These are phyloP conservation scores for Perccottus glenii DNA, from an alignment of 2,113 vertebrate species.

Conservation along the genomic window DNA sequence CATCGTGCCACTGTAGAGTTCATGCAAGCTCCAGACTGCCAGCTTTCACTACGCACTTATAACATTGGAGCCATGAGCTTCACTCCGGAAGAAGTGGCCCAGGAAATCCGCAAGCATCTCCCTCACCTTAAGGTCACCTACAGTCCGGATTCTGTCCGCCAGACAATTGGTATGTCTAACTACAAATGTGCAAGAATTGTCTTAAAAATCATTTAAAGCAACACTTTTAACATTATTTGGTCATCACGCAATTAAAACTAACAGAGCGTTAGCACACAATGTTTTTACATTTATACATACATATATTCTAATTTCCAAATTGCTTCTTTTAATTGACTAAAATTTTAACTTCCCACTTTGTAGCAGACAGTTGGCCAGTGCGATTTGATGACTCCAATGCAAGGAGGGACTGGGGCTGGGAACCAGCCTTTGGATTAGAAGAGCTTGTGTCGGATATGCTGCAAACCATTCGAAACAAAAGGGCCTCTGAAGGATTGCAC, in stretches of 20 bases:
- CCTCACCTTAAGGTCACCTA: constrained; percentile 79
- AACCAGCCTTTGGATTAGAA: constrained; percentile 66
- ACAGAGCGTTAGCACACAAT: too few species aligned
- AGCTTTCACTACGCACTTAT: constrained; percentile 79
- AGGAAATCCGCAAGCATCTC: constrained; percentile 79
- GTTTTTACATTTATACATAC: too few species aligned
- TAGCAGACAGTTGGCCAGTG: constrained; percentile 82
- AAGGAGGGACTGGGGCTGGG: constrained; percentile 80
- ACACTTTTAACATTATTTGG: too few species aligned
- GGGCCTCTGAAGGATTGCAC: constrained; percentile 58
- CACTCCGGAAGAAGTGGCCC: constrained; percentile 78
- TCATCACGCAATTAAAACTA: too few species aligned
- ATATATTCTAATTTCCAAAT: too few species aligned
- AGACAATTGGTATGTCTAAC: constrained; percentile 74
- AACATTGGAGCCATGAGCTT: constrained; percentile 83
- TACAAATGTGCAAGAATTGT: too few species aligned
- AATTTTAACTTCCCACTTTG: constrained; percentile 35
- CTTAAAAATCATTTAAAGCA: too few species aligned
- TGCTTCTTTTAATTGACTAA: neutral
- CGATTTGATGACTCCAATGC: constrained; percentile 81
- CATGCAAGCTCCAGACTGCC: constrained; percentile 76
- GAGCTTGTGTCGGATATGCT: constrained; percentile 79
- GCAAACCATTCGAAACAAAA: constrained; percentile 62
- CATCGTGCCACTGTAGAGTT: constrained; percentile 81
- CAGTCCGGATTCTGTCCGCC: constrained; percentile 76